Evolutionary conservation across 2,888 invertebrate genomes (phyloP), one percentile per base, ranked within the genome.

Genomic region (Peribatodes rhomboidaria): DNA sequence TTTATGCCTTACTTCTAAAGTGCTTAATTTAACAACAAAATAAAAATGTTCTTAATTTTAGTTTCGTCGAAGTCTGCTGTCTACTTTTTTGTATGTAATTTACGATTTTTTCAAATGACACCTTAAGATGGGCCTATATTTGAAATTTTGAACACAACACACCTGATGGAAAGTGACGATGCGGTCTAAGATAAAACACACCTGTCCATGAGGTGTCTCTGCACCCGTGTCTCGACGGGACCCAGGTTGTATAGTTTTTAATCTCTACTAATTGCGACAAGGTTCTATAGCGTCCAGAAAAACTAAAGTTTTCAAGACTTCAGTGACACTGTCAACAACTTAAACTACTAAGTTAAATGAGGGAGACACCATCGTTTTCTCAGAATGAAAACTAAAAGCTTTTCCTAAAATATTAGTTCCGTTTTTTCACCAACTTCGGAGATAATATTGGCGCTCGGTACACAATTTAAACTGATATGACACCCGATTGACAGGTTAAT

Each of bases 401-500:
- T 42, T 11, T 1, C 10, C 0, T 6, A n/a, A n/a, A 20, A 8
- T 20, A 20, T 35, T 35, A 35, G 18, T 35, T 50, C 18, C n/a
- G 4, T 20, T 1, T n/a, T 18, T 37, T 35, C 1, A 2, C 35
- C 35, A 37, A 20, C 35, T n/a, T 1, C 2, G n/a, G 0, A 35
- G 1, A 9, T 18, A 18, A 18, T 6, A 27, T 50, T 4, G 27
- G 20, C 14, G 31, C 10, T 42, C 18, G 9, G 20, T 46, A 27
- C 33, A 53, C 64, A 49, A 52, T 20, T 70, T 61, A 80, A 79
- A 80, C 64, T 78, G 72, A 76, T 69, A 72, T 60, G 76, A 78
- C 78, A 75, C 65, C 73, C 74, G 76, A 76, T 77, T 84, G 84
- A 84, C 86, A 86, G 83, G 72, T 74, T 75, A 77, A 79, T 77